Evolutionary conservation across 2,113 vertebrate species (phyloP).

Genomic region (Anas platyrhynchos): DNA sequence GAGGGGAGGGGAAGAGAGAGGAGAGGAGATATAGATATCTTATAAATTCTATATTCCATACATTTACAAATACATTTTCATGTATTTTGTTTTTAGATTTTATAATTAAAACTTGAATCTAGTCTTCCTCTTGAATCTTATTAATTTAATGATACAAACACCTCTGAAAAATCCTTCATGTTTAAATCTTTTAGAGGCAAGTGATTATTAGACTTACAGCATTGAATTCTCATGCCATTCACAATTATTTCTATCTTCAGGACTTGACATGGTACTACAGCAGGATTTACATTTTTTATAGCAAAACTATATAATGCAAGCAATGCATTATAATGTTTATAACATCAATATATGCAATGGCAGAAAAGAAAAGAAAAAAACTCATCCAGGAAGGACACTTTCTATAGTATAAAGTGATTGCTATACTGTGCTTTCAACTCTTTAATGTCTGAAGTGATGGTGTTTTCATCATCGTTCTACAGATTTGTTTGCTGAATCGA

Average conservation of each 20-base stretch:
- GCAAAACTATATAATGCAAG: background rate
- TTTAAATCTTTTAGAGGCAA: background rate
- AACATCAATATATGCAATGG: background rate
- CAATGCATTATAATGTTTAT: too few relatives aligned
- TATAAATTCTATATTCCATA: too few relatives aligned
- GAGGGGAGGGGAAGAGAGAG: too few relatives aligned
- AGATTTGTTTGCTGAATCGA: background rate
- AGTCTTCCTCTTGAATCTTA: background rate
- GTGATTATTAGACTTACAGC: background rate
- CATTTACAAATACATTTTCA: background rate
- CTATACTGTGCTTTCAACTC: background rate
- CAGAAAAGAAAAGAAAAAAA: background rate
- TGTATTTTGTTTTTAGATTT: background rate
- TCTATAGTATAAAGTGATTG: background rate
- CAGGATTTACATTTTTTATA: constrained; percentile 12
- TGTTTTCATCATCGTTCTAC: background rate
- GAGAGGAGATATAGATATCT: too few relatives aligned
- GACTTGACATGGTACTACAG: background rate
- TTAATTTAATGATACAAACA: background rate
- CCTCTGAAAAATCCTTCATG: background rate
- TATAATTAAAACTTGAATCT: background rate
- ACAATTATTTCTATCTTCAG: background rate
- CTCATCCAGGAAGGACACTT: background rate
- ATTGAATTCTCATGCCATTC: background rate
- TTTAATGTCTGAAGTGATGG: background rate